Evolutionary conservation across 2,797 vertebrate genomes (phyloP).

Genomic region (Leptodactylus fallax): DNA sequence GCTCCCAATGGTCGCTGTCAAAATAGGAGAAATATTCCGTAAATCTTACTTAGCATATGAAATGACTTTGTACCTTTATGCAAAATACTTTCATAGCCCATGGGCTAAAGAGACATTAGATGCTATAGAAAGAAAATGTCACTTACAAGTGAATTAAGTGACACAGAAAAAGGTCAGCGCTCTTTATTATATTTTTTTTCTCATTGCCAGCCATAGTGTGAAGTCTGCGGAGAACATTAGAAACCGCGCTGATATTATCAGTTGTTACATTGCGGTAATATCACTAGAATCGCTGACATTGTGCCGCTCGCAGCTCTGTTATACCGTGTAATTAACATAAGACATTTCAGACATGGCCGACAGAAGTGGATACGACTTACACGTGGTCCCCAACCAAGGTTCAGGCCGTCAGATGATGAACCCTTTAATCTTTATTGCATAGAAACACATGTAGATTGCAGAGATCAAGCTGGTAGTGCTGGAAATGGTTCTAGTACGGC

Average conservation of each 20-base stretch:
- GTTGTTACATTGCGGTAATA: background rate
- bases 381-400: no score
- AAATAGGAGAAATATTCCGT: slow-evolving; percentile 38
- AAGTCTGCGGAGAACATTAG: slow-evolving; percentile 9
- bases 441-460: background rate
- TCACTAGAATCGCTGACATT: background rate
- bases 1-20: slow-evolving; percentile 59
- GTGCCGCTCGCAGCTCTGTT: background rate
- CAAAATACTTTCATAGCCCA: slow-evolving; percentile 54
- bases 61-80: slow-evolving; percentile 54
- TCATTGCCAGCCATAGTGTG: background rate
- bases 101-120: slow-evolving; percentile 59
- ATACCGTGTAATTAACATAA: background rate
- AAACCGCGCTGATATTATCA: slow-evolving; percentile 15
- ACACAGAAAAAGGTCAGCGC: slow-evolving; percentile 58
- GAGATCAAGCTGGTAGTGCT: background rate
- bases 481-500: background rate
- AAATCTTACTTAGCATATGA: slow-evolving; percentile 52
- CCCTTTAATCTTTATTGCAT: slow-evolving; percentile 8
- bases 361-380: background rate
- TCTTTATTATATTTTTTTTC: background rate
- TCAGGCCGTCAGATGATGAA: background rate
- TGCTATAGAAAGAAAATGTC: slow-evolving; percentile 58
- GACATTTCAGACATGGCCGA: background rate
- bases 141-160: slow-evolving; percentile 48